These are phyloP conservation scores for Gambelia wislizenii DNA, from an alignment of 2,797 vertebrate species.

Conservation along the genomic window DNA sequence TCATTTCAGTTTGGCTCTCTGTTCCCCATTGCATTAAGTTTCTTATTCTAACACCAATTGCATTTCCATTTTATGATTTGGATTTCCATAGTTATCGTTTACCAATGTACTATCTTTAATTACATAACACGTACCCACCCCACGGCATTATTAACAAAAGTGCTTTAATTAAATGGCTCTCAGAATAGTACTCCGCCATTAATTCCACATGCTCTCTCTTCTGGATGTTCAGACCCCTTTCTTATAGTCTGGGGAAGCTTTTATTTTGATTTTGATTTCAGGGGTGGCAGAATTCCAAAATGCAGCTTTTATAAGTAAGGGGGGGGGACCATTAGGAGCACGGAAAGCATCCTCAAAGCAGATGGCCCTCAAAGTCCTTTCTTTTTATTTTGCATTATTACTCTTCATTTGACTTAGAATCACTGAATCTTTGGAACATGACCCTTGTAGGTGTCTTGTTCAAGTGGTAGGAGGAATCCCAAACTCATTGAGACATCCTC, in stretches of 20 bases:
- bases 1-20: slow-evolving; percentile 68
- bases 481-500: not conserved
- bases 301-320: slow-evolving; percentile 27
- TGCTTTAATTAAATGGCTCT: slow-evolving; percentile 75
- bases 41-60: slow-evolving; percentile 63
- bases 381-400: slow-evolving; percentile 61
- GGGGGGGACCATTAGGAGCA: slow-evolving; percentile 50
- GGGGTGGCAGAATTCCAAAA: slow-evolving; percentile 60
- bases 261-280: slow-evolving; percentile 35
- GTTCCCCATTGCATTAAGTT: slow-evolving; percentile 71
- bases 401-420: slow-evolving; percentile 62
- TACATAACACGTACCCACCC: slow-evolving; percentile 70
- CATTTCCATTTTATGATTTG: slow-evolving; percentile 76
- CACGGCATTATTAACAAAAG: slow-evolving; percentile 70
- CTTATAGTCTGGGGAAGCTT: slow-evolving; percentile 57
- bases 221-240: slow-evolving; percentile 46
- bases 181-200: slow-evolving; percentile 69
- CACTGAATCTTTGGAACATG: slow-evolving; percentile 4
- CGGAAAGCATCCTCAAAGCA: slow-evolving; percentile 65
- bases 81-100: slow-evolving; percentile 76
- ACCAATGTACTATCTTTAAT: slow-evolving; percentile 78
- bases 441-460: not conserved
- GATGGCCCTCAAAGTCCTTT: slow-evolving; percentile 50
- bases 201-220: slow-evolving; percentile 58
- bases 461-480: not conserved